Conservation (phyloP, 2,888 invertebrate species). For the Onchidella celtica region DNA sequence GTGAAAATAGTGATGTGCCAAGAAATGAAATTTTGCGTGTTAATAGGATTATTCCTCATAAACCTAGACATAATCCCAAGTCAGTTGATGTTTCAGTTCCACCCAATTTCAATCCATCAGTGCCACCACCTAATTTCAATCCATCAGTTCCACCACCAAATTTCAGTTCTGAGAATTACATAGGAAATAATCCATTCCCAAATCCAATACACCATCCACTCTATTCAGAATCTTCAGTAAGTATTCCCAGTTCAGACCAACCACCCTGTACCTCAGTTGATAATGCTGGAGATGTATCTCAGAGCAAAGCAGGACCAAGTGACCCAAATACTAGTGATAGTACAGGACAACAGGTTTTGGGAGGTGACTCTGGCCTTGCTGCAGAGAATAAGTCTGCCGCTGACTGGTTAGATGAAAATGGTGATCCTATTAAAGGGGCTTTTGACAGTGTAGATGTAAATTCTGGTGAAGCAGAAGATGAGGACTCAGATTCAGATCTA, state of each 20-base stretch:
- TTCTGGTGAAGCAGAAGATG: constrained; percentile 23
- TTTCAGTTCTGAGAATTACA: background rate
- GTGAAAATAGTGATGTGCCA: background rate
- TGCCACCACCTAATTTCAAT: constrained; percentile 34
- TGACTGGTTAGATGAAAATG: constrained; percentile 51
- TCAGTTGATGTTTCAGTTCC: no score
- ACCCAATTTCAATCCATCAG: constrained; percentile 31
- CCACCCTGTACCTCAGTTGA: no score
- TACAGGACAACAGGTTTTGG: background rate
- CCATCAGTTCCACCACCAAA: constrained; percentile 40
- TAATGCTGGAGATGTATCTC: no score
- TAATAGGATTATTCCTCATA: background rate
- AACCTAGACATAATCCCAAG: no score
- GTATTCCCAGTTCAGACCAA: background rate
- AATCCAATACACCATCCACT: no score
- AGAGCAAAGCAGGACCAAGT: no score
- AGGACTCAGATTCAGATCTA: no score
- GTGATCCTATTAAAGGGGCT: constrained; percentile 47
- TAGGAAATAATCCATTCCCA: background rate
- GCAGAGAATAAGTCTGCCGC: background rate
- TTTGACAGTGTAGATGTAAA: constrained; percentile 38
- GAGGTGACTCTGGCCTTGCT: background rate
- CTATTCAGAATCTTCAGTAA: background rate
- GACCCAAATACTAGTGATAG: no score
- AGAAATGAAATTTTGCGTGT: background rate